Percentiles rank a stretch among this genome's conserved stretches.
Conservation (phyloP, 2,113 vertebrate genomes). For the Ivindomyrus marchei region DNA sequence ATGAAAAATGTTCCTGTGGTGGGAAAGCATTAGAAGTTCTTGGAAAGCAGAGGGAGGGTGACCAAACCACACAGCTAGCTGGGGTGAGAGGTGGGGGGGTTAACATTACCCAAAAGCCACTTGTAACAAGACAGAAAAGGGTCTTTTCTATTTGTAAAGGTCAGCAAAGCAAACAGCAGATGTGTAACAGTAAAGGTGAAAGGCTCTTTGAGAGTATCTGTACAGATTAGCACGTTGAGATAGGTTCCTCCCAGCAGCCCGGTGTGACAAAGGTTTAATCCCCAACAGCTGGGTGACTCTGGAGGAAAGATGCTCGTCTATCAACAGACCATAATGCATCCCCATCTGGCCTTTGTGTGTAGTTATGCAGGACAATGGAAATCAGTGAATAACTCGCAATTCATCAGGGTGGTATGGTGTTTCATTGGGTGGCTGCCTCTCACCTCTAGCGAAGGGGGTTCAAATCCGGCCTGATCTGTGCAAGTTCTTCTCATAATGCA, state of each 20-base stretch:
- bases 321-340: not conserved
- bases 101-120: conserved; percentile 60
- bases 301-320: conserved; percentile 38
- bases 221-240: conserved; percentile 47
- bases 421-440: not conserved
- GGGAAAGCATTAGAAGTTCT: not conserved
- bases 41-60: conserved; percentile 10
- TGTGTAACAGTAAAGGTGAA: conserved; percentile 39
- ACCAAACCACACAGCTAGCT: conserved; percentile 8
- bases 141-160: conserved; percentile 52
- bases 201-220: conserved; percentile 45
- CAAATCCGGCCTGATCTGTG: not conserved
- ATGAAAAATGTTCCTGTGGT: not conserved
- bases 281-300: conserved; percentile 60
- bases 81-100: conserved; percentile 43
- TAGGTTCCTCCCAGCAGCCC: conserved; percentile 44
- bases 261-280: conserved; percentile 57
- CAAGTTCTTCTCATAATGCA: not conserved
- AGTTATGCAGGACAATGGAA: not conserved
- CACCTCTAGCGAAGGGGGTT: not conserved
- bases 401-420: not conserved
- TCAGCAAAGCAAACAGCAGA: conserved; percentile 42
- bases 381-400: not conserved
- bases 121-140: conserved; percentile 55
- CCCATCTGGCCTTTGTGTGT: conserved; percentile 31